A percentile compares a stretch with the other conserved stretches of the same genome.
Evolutionary conservation across 2,888 invertebrate genomes (phyloP).

Genomic region (Microplitis manilae): DNA sequence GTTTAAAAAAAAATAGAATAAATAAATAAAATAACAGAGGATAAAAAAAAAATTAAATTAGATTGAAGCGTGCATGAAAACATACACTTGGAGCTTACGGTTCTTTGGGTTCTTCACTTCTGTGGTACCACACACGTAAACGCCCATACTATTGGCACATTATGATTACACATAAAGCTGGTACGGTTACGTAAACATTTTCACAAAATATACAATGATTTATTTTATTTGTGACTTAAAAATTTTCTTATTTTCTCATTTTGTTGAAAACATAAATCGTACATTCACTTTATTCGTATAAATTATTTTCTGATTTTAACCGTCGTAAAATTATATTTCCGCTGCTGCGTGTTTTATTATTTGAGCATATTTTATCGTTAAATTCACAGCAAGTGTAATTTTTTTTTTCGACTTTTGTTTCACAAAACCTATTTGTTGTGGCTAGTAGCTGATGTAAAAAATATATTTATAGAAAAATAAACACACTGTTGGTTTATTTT

Average conservation of each 20-base stretch:
- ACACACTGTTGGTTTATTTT: neutral
- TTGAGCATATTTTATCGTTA: neutral
- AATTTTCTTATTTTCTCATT: slow-evolving; percentile 12
- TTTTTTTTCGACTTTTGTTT: neutral
- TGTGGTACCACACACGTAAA: neutral
- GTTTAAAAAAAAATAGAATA: neutral
- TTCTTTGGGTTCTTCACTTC: neutral
- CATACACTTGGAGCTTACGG: neutral
- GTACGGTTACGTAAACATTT: neutral
- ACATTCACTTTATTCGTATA: neutral
- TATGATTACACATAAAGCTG: neutral
- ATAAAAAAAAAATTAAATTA: neutral
- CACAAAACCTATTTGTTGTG: neutral
- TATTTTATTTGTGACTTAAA: neutral
- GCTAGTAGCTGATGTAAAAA: neutral
- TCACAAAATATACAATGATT: neutral
- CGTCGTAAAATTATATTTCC: slow-evolving; percentile 14
- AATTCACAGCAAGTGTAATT: neutral
- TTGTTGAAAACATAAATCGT: slow-evolving; percentile 15
- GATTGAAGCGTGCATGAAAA: slow-evolving; percentile 8
- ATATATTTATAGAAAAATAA: neutral
- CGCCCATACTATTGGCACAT: neutral
- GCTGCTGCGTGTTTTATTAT: slow-evolving; percentile 2
- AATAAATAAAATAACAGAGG: neutral
- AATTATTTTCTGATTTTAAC: slow-evolving; percentile 1